phyloP scores from a whole-genome alignment of 2,888 invertebrate species.

The Chymomyza procnemis region DNA sequence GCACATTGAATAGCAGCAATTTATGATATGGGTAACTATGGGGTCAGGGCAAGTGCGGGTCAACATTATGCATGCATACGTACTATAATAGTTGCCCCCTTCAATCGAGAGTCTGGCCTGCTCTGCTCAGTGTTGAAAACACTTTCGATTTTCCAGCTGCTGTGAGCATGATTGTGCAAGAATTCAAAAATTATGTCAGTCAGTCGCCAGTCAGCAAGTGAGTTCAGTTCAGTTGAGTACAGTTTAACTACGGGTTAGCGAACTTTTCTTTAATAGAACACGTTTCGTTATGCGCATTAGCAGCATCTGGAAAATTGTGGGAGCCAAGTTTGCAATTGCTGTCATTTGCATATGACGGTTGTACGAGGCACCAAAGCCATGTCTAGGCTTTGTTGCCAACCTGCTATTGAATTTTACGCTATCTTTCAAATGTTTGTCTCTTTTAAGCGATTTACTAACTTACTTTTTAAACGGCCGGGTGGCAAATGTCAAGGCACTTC shows the following conservation, averaged over 20 bases:
- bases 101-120: neutral
- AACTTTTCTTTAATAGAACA: conserved; percentile 57
- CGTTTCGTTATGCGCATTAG: conserved; percentile 60
- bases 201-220: neutral
- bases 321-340: conserved; percentile 38
- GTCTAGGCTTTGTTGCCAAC: conserved; percentile 1
- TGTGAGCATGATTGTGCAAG: conserved; percentile 34
- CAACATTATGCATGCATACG: neutral
- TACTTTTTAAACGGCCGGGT: conserved; percentile 4
- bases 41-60: neutral
- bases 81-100: neutral
- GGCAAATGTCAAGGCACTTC: conserved; percentile 61
- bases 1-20: conserved; percentile 30
- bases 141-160: conserved; percentile 42
- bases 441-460: neutral
- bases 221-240: neutral
- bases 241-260: neutral
- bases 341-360: conserved; percentile 53
- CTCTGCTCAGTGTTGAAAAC: conserved; percentile 13
- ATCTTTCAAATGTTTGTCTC: conserved; percentile 40
- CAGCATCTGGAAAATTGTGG: conserved; percentile 36
- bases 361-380: neutral
- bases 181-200: conserved; percentile 21
- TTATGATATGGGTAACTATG: neutral
- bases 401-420: conserved; percentile 12